phyloP scores from a whole-genome alignment of 92 coral and sea anemone species.

The Bergia puertoricense region DNA sequence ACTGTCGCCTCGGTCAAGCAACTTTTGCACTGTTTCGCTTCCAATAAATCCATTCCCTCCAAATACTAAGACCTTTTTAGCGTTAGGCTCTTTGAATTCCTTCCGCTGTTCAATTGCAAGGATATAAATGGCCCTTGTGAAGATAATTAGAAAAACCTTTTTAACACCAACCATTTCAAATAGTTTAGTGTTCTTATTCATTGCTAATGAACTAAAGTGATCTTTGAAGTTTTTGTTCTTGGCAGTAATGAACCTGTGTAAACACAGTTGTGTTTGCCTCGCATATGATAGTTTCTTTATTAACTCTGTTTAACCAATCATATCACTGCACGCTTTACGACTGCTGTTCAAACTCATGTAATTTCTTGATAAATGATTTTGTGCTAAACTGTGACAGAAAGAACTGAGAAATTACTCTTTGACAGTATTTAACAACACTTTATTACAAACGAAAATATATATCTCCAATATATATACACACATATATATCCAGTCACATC shows the following conservation, averaged over 20 bases:
- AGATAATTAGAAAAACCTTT: conserved; percentile 17
- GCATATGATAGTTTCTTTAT: background rate
- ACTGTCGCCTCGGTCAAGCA: conserved; percentile 71
- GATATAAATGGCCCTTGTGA: conserved; percentile 3
- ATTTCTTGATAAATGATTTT: too few species aligned
- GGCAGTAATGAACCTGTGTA: background rate
- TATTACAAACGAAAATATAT: too few species aligned
- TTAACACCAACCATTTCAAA: conserved; percentile 4
- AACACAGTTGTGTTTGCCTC: conserved; percentile 37
- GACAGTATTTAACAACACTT: background rate
- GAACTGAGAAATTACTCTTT: background rate
- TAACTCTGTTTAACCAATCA: conserved; percentile 12
- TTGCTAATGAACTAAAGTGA: conserved; percentile 15
- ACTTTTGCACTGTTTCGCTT: conserved; percentile 71
- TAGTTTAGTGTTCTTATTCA: background rate
- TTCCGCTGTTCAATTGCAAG: conserved; percentile 20
- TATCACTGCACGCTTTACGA: conserved; percentile 2
- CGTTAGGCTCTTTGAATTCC: background rate
- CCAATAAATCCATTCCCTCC: conserved; percentile 99
- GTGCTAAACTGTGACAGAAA: background rate
- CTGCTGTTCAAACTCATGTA: background rate
- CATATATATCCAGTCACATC: background rate
- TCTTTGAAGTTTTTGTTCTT: background rate
- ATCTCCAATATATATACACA: too few species aligned
- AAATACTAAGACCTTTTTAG: conserved; percentile 77